Conservation (phyloP, 2,888 invertebrate species). For the Copidosoma aretas region DNA sequence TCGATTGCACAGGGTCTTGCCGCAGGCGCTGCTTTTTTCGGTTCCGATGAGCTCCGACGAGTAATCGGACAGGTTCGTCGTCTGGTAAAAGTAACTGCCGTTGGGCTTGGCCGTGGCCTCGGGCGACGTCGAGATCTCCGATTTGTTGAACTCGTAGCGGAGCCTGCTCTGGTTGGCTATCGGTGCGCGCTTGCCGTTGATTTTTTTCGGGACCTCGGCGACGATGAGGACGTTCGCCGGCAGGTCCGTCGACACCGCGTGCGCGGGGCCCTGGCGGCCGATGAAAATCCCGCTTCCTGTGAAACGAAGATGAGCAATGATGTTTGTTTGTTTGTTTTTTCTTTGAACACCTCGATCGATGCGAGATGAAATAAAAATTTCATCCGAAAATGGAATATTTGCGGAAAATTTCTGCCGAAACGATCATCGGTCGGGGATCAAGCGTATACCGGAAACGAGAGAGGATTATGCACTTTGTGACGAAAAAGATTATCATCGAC, state of each 20-base stretch:
- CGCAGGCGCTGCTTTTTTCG: slow-evolving; percentile 27
- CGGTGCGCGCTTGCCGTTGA: slow-evolving; percentile 23
- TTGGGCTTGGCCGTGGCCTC: not conserved
- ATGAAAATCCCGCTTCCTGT: slow-evolving; percentile 66
- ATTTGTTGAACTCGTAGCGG: slow-evolving; percentile 5
- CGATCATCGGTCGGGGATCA: too few relatives aligned
- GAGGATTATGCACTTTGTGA: too few relatives aligned
- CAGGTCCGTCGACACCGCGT: slow-evolving; percentile 1
- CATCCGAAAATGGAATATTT: too few relatives aligned
- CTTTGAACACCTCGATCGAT: too few relatives aligned
- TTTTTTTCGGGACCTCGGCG: slow-evolving; percentile 42
- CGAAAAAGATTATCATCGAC: too few relatives aligned
- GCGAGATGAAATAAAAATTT: not conserved
- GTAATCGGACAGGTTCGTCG: slow-evolving; percentile 41
- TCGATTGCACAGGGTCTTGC: slow-evolving; percentile 44
- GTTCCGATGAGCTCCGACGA: slow-evolving; percentile 42
- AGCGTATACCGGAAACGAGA: too few relatives aligned
- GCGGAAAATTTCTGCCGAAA: too few relatives aligned
- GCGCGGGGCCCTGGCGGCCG: slow-evolving; percentile 26
- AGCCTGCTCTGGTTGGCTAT: slow-evolving; percentile 2
- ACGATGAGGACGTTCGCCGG: slow-evolving; percentile 36
- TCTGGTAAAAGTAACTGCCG: not conserved
- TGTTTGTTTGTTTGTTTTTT: too few relatives aligned
- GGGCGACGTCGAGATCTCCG: slow-evolving; percentile 20
- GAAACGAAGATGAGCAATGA: not conserved